Conservation (phyloP, 2,113 vertebrate genomes). For the Eonycteris spelaea region DNA sequence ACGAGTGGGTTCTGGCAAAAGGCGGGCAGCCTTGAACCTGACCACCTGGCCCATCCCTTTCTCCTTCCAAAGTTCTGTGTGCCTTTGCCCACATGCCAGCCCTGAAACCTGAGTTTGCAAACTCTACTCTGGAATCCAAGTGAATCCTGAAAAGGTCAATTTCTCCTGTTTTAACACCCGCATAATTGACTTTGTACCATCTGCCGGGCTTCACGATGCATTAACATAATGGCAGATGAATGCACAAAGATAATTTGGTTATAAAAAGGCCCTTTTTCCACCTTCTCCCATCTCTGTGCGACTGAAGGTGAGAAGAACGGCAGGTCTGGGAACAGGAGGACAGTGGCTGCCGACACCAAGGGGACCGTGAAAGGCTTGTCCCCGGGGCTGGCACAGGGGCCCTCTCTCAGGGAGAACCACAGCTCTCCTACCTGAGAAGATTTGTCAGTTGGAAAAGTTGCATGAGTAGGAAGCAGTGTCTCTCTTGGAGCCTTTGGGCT, state of each 20-base stretch:
- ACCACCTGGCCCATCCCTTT: neutral
- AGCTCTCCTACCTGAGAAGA: neutral
- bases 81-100: constrained; percentile 52
- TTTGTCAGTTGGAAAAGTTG: neutral
- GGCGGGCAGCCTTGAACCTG: neutral
- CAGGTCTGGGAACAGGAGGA: constrained; percentile 61
- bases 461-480: neutral
- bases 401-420: neutral
- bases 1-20: neutral
- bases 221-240: constrained; percentile 87
- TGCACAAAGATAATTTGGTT: constrained; percentile 82
- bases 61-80: neutral
- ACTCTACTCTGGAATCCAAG: constrained; percentile 74
- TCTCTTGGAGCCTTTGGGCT: neutral
- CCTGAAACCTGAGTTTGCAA: constrained; percentile 71
- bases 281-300: constrained; percentile 71
- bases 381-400: neutral
- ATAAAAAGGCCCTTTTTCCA: constrained; percentile 75
- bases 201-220: constrained; percentile 81
- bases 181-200: constrained; percentile 85
- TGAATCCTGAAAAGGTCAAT: constrained; percentile 84
- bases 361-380: constrained; percentile 16
- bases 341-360: neutral
- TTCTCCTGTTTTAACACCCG: constrained; percentile 66
- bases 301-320: constrained; percentile 83